Conservation (phyloP, 2,888 invertebrate species). For the Orchesellides sinensis region DNA sequence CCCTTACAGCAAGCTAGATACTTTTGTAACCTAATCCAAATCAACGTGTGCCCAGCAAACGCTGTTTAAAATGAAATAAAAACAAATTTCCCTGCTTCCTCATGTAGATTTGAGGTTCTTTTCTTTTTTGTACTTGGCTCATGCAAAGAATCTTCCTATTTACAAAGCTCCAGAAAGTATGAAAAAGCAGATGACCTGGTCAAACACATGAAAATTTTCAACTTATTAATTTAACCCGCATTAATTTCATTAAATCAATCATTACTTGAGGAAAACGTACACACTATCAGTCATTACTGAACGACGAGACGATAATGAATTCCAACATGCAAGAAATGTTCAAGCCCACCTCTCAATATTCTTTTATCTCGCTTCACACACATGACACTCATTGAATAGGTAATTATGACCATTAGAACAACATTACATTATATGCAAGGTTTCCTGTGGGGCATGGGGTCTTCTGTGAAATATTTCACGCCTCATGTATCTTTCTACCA, state of each 20-base stretch:
- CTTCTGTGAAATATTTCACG: slow-evolving; percentile 20
- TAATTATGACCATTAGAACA: background rate
- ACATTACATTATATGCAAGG: background rate
- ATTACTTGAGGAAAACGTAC: no score
- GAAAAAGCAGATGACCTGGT: no score
- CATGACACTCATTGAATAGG: background rate
- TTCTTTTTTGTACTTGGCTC: no score
- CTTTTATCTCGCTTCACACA: background rate
- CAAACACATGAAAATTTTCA: no score
- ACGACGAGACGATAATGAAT: no score
- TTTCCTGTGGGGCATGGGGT: background rate
- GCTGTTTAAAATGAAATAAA: slow-evolving; percentile 13
- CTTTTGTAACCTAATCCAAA: slow-evolving; percentile 22
- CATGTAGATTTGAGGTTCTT: no score
- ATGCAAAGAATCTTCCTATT: no score
- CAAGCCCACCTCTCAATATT: background rate
- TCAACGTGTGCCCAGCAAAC: slow-evolving; percentile 41
- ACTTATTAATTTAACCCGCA: no score
- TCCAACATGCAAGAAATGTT: background rate
- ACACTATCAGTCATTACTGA: no score
- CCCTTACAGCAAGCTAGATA: background rate
- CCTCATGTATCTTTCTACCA: slow-evolving; percentile 41
- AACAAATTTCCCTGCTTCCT: slow-evolving; percentile 2
- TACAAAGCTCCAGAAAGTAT: no score
- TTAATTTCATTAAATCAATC: no score